A percentile compares a stretch with the other conserved stretches of the same genome.
Conservation (phyloP, 2,797 vertebrate genomes). For the Schizopygopsis malacanthus region DNA sequence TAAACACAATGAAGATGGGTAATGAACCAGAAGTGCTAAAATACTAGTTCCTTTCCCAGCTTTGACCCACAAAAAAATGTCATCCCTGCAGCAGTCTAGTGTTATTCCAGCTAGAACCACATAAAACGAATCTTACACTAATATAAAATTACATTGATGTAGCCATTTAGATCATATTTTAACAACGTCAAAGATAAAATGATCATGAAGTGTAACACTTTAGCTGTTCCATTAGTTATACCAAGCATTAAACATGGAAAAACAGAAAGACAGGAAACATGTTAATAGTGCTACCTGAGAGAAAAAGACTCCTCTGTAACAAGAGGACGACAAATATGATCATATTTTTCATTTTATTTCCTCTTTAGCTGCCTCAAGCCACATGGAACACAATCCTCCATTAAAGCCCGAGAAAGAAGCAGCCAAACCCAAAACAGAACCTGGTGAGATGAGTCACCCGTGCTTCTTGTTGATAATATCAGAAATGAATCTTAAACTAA, state of each 20-base stretch:
- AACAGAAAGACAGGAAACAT: not conserved
- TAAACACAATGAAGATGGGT: too few relatives aligned
- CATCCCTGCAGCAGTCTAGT: too few relatives aligned
- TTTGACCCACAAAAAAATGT: too few relatives aligned
- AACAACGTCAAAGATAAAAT: too few relatives aligned
- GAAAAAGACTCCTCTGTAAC: not conserved
- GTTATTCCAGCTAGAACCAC: too few relatives aligned
- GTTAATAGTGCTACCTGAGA: not conserved
- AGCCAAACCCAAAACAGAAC: not conserved
- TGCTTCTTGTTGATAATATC: not conserved
- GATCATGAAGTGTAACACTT: too few relatives aligned
- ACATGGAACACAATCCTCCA: not conserved
- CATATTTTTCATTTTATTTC: not conserved
- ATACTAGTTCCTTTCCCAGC: too few relatives aligned
- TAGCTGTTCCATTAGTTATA: too few relatives aligned
- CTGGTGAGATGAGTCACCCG: constrained; percentile 10
- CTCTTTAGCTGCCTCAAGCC: constrained; percentile 25
- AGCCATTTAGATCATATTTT: not conserved
- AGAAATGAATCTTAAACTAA: not conserved
- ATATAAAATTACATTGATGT: not conserved
- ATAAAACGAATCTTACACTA: not conserved
- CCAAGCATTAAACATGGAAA: not conserved
- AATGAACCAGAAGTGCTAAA: too few relatives aligned
- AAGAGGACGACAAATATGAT: not conserved
- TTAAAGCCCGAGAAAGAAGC: not conserved